These are phyloP conservation scores for Tragelaphus imberbis DNA, from an alignment of 2,113 vertebrate species.

Conservation along the genomic window DNA sequence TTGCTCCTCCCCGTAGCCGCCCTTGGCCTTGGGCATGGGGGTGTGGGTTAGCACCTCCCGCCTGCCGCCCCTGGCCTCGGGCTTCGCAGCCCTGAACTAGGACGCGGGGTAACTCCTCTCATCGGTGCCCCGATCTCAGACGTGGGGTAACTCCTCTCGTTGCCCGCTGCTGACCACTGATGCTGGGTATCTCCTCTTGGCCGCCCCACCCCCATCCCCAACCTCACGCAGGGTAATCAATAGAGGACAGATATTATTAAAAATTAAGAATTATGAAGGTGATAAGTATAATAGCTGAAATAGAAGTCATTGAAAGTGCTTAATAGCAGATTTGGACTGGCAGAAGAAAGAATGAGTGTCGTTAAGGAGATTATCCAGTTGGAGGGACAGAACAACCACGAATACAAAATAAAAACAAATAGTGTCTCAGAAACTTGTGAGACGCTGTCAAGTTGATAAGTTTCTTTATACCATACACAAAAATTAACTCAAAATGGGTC, in stretches of 20 bases:
- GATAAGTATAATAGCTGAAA: neutral
- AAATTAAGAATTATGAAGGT: neutral
- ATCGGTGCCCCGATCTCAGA: too few relatives aligned
- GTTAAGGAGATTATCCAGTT: neutral
- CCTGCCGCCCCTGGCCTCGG: too few relatives aligned
- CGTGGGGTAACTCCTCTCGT: too few relatives aligned
- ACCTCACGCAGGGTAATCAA: neutral
- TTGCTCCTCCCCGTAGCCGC: too few relatives aligned
- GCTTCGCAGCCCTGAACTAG: too few relatives aligned
- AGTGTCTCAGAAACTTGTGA: neutral
- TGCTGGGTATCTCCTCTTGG: too few relatives aligned
- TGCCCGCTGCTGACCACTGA: too few relatives aligned
- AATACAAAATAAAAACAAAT: neutral
- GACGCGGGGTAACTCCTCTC: too few relatives aligned
- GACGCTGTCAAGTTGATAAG: neutral
- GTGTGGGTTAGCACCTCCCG: too few relatives aligned
- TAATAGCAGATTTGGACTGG: neutral
- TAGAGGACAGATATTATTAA: neutral
- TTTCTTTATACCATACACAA: neutral
- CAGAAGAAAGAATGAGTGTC: neutral
- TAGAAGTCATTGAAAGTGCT: neutral
- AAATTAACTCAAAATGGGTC: neutral
- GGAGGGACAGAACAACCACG: neutral
- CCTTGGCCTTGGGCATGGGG: too few relatives aligned
- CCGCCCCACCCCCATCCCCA: too few relatives aligned